Evolutionary conservation across 1,140 invertebrate species (phyloP).

Genomic region (Drosophila prosaltans): DNA sequence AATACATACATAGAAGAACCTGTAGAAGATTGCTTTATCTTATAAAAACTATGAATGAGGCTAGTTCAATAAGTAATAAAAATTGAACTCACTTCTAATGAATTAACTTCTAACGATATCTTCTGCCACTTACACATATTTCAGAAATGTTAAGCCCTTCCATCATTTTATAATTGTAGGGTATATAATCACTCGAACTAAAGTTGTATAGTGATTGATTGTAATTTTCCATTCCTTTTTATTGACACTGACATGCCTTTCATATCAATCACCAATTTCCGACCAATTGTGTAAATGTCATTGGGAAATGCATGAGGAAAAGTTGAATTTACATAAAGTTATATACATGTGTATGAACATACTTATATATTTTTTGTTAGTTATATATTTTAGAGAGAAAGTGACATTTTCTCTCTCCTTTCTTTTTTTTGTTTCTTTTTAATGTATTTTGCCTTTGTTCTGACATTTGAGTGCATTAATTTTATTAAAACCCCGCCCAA

Average conservation of each 20-base stretch:
- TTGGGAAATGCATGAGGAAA: background rate
- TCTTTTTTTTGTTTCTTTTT: slow-evolving; percentile 11
- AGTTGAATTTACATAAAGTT: slow-evolving; percentile 11
- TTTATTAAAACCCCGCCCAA: slow-evolving; percentile 45
- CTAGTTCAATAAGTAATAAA: too few relatives aligned
- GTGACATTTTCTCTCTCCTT: slow-evolving; percentile 2
- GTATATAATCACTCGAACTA: background rate
- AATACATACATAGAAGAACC: too few relatives aligned
- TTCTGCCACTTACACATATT: too few relatives aligned
- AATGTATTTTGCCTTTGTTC: slow-evolving; percentile 10
- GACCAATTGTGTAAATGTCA: slow-evolving; percentile 9
- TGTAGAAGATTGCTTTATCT: too few relatives aligned
- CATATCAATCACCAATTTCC: slow-evolving; percentile 9
- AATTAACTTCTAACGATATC: too few relatives aligned
- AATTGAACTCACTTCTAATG: too few relatives aligned
- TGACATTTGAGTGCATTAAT: slow-evolving; percentile 51
- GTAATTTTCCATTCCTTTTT: background rate
- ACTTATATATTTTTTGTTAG: background rate
- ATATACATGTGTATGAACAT: background rate
- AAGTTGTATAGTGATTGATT: background rate
- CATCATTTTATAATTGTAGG: too few relatives aligned
- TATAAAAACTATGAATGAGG: too few relatives aligned
- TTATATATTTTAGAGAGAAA: slow-evolving; percentile 22
- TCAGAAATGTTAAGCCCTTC: too few relatives aligned
- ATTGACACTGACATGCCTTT: background rate